phyloP scores from a whole-genome alignment of 2,113 vertebrate species.

The Cyanoramphus novaezelandiae region DNA sequence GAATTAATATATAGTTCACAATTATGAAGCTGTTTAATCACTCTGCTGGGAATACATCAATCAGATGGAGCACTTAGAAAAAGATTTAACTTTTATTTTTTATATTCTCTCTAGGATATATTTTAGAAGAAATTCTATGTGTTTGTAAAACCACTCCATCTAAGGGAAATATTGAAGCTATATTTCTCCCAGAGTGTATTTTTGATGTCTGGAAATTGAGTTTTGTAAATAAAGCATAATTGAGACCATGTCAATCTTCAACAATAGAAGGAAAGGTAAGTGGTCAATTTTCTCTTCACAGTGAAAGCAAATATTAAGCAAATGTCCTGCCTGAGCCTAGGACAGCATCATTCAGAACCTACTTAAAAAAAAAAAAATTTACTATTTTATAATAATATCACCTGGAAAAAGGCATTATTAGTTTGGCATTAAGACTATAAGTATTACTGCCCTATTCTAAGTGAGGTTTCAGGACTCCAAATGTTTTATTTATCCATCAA shows the following conservation, averaged over 20 bases:
- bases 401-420: background rate
- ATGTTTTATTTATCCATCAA: background rate
- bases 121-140: background rate
- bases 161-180: slow-evolving; percentile 8
- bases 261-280: background rate
- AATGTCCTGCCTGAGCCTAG: background rate
- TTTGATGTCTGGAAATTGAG: slow-evolving; percentile 3
- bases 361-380: background rate
- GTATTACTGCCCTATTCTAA: background rate
- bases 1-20: background rate
- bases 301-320: background rate
- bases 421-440: background rate
- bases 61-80: background rate
- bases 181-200: slow-evolving; percentile 1
- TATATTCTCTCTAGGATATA: background rate
- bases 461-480: background rate
- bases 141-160: background rate
- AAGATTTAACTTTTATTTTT: background rate
- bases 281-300: background rate
- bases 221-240: slow-evolving; percentile 24
- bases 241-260: background rate
- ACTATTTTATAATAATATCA: background rate
- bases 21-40: background rate
- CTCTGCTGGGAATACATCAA: background rate
- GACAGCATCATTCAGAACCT: background rate